phyloP scores from a whole-genome alignment of 2,113 vertebrate species.

The Hydrochoerus hydrochaeris region DNA sequence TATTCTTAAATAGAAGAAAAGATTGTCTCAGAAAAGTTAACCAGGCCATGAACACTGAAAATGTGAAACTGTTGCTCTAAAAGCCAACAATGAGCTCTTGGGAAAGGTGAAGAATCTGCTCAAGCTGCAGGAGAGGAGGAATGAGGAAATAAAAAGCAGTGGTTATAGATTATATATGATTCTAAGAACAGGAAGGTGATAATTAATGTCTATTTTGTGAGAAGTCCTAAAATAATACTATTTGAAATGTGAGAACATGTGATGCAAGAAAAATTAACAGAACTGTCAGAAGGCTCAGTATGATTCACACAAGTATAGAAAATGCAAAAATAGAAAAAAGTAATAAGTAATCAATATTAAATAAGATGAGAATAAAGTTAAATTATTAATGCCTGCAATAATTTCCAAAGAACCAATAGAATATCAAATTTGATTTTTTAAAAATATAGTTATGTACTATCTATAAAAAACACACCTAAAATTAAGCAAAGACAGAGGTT shows the following conservation, averaged over 20 bases:
- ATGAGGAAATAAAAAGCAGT: neutral
- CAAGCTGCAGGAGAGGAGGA: neutral
- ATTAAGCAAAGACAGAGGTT: neutral
- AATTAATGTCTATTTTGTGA: neutral
- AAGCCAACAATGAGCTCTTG: neutral
- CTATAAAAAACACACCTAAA: neutral
- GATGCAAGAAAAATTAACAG: neutral
- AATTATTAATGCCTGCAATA: slow-evolving; percentile 12
- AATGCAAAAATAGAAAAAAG: neutral
- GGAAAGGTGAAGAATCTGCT: neutral
- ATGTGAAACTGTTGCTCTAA: neutral
- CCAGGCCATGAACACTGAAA: slow-evolving; percentile 11
- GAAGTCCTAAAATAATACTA: neutral
- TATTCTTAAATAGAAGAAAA: slow-evolving; percentile 58
- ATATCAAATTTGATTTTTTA: neutral
- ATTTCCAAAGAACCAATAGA: neutral
- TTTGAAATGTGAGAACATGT: neutral
- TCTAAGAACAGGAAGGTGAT: neutral
- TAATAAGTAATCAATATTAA: neutral
- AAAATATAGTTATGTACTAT: neutral
- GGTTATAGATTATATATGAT: neutral
- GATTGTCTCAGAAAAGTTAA: neutral
- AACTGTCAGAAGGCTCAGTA: neutral
- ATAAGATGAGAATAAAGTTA: slow-evolving; percentile 8
- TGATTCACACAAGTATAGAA: neutral